Evolutionary conservation across 2,888 invertebrate genomes (phyloP).

Genomic region (Agonopterix heracliana): DNA sequence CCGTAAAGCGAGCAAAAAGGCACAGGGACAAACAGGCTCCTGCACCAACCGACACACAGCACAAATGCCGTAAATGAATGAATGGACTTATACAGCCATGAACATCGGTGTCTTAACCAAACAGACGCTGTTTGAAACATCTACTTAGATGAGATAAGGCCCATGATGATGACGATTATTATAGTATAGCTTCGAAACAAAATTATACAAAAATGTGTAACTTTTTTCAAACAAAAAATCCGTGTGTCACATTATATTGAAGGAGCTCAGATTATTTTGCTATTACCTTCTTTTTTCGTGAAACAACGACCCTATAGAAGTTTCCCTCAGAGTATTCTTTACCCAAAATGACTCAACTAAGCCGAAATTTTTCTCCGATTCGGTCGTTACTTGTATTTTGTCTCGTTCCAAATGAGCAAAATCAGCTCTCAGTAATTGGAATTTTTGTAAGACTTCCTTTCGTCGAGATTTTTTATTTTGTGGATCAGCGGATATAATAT

Average conservation of each 20-base stretch:
- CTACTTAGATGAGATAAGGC: too few species aligned
- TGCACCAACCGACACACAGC: too few species aligned
- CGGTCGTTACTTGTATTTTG: slow-evolving; percentile 15
- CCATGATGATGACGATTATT: too few species aligned
- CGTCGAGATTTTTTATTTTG: background rate
- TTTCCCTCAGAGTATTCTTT: slow-evolving; percentile 8
- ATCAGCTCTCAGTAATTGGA: slow-evolving; percentile 13
- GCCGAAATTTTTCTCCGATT: slow-evolving; percentile 13
- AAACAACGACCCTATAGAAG: slow-evolving; percentile 9
- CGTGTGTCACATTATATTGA: slow-evolving; percentile 4
- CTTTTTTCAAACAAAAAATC: background rate
- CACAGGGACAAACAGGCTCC: too few species aligned
- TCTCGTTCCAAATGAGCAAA: slow-evolving; percentile 13
- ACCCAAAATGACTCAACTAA: slow-evolving; percentile 1
- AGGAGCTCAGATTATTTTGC: slow-evolving; percentile 12
- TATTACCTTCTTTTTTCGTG: slow-evolving; percentile 17
- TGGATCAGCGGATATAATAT: background rate
- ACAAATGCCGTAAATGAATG: too few species aligned
- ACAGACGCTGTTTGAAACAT: too few species aligned
- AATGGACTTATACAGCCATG: too few species aligned
- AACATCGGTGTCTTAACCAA: too few species aligned
- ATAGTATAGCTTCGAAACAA: too few species aligned
- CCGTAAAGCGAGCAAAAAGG: too few species aligned
- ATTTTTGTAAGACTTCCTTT: slow-evolving; percentile 5
- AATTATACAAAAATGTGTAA: too few species aligned